phyloP scores from a whole-genome alignment of 2,888 invertebrate species.

The Cerceris rybyensis region DNA sequence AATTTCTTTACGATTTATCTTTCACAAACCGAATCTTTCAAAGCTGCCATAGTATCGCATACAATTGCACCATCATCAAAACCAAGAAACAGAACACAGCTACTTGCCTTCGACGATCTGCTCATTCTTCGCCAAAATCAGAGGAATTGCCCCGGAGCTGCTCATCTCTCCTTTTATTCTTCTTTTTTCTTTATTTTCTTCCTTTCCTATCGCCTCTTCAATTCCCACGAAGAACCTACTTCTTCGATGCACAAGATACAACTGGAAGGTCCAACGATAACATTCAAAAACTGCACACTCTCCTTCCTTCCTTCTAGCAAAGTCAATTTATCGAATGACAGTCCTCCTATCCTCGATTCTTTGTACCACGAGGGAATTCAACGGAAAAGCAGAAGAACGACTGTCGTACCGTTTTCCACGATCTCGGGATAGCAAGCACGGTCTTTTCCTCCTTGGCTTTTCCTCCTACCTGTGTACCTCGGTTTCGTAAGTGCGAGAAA shows the following conservation, averaged over 20 bases:
- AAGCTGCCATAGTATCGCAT: too few species aligned
- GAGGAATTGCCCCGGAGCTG: constrained; percentile 76
- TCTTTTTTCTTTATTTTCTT: background rate
- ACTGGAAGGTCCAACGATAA: constrained; percentile 23
- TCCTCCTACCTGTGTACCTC: background rate
- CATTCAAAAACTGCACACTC: constrained; percentile 32
- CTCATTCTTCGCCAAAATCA: constrained; percentile 76
- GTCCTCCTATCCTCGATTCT: constrained; percentile 33
- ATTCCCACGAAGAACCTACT: constrained; percentile 17
- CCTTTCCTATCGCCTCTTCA: constrained; percentile 22
- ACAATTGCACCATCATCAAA: too few species aligned
- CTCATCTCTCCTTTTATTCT: constrained; percentile 68
- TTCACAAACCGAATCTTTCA: too few species aligned
- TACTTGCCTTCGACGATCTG: constrained; percentile 78
- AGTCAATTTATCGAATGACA: constrained; percentile 52
- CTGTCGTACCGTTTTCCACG: background rate
- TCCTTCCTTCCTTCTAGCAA: constrained; percentile 3
- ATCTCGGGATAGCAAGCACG: background rate
- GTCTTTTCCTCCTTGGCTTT: background rate
- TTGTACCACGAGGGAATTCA: constrained; percentile 24
- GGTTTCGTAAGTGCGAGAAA: constrained; percentile 1
- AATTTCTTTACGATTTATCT: too few species aligned
- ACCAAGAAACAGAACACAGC: background rate
- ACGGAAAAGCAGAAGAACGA: background rate
- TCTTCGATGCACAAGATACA: constrained; percentile 22